phyloP scores from a whole-genome alignment of 2,113 vertebrate species.

The Phaethornis superciliosus region DNA sequence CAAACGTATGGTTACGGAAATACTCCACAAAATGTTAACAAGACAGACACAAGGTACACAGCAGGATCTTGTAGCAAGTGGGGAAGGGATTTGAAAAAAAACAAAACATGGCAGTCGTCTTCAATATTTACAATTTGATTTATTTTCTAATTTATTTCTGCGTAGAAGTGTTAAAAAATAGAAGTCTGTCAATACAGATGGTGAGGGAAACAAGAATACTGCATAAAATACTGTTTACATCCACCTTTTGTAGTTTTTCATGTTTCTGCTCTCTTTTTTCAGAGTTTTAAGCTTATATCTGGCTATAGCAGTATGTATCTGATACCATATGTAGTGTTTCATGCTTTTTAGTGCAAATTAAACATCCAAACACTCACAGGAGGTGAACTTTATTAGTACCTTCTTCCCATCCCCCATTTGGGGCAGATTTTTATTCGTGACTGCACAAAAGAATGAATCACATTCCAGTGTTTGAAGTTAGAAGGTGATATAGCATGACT shows the following conservation, averaged over 20 bases:
- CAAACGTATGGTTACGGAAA: constrained; percentile 68
- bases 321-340: neutral
- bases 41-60: constrained; percentile 4
- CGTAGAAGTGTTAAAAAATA: constrained; percentile 9
- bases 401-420: neutral
- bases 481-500: constrained; percentile 1
- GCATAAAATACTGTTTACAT: neutral
- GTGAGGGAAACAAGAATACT: neutral
- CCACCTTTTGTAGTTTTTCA: constrained; percentile 1
- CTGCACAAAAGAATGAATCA: constrained; percentile 23
- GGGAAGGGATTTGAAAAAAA: neutral
- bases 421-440: neutral
- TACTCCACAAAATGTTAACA: constrained; percentile 54
- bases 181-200: constrained; percentile 57
- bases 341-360: constrained; percentile 26
- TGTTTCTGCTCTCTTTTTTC: neutral
- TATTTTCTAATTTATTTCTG: constrained; percentile 44
- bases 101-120: neutral
- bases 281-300: neutral
- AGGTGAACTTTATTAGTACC: constrained; percentile 16
- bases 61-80: constrained; percentile 6
- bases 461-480: constrained; percentile 2
- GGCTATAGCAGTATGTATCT: neutral
- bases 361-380: neutral
- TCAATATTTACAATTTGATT: constrained; percentile 17